Conservation (phyloP, 2,797 vertebrate species). For the Phataginus tricuspis region DNA sequence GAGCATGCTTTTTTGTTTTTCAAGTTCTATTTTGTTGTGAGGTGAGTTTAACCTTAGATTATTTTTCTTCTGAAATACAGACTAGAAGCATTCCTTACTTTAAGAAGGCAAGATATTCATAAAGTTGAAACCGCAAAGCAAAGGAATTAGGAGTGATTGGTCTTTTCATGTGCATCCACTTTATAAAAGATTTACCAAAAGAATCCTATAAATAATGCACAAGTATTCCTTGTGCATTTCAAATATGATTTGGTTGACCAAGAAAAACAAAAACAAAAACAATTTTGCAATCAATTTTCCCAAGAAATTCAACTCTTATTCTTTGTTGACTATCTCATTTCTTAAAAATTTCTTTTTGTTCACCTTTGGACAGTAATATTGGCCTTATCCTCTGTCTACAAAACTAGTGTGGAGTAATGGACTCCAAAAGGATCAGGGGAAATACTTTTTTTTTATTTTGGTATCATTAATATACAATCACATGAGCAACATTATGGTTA, state of each 20-base stretch:
- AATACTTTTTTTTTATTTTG: no score
- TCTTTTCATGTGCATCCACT: not conserved
- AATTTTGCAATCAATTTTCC: not conserved
- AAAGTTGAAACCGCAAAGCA: not conserved
- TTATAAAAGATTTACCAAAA: constrained; percentile 21
- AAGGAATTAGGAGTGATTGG: not conserved
- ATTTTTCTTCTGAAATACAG: not conserved
- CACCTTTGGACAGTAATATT: not conserved
- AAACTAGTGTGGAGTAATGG: not conserved
- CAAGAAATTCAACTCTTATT: not conserved
- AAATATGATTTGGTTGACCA: not conserved
- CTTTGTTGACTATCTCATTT: not conserved
- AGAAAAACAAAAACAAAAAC: not conserved
- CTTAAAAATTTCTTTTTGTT: not conserved
- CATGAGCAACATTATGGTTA: no score
- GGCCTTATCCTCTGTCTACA: not conserved
- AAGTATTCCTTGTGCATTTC: constrained; percentile 14
- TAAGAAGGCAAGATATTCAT: not conserved
- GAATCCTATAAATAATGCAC: constrained; percentile 30
- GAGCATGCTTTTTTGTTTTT: not conserved
- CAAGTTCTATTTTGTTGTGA: not conserved
- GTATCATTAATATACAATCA: no score
- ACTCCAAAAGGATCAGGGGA: not conserved
- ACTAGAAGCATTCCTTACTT: not conserved
- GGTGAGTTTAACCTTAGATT: not conserved